Base-by-base conservation (phyloP, 1,140 invertebrate genomes). In the Drosophila sproati region DNA sequence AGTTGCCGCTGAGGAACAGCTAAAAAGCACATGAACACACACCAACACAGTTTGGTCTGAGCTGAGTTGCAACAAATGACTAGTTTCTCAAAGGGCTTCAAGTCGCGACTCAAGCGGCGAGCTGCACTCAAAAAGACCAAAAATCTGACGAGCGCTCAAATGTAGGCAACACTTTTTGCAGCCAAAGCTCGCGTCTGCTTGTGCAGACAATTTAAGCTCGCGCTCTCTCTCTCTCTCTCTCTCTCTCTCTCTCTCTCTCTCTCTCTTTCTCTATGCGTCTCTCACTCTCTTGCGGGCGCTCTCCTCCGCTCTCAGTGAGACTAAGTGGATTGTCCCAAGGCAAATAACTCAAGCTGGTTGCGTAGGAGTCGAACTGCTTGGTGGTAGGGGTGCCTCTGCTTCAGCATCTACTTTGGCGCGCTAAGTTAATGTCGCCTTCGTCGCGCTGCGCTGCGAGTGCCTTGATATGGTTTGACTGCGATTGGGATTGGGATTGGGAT, bases 1-100 rank as follows among this genome's bases (percentile, higher is more conserved):
- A 87, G 80, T 88, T 83, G 69, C 51, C 52, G 60, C 64, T 77
- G 75, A 66, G 82, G 77, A 66, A 75, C 61, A 71, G 56, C 41
- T 32, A 57, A 45, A 76, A 50, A 63, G 61, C 48, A 63, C 39
- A 70, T 6, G 61, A 50, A 64, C 32, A 57, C 34, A 56, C 5
- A 20, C 31, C 1, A 41, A 34, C 7, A 28, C 32, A 59, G 39
- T 20, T 20, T 20, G 20, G n/a, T 43, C 39, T 43, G n/a, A 43
- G 10, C 39, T 3, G 39, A 43, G 39, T n/a, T n/a, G 10, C 39
- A 39, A 39, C 47, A 66, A 67, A 66, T 59, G 63, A 54, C 45
- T 52, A 32, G 34, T 41, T 37, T 31, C 39, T 20, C 32, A 37
- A 7, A 5, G 41, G 34, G 7, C 5, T 43, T 8, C 35, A 50